Percentiles rank a stretch among this genome's conserved stretches.
Evolutionary conservation across 2,113 vertebrate species (phyloP).

Genomic region (Ammospiza nelsoni): DNA sequence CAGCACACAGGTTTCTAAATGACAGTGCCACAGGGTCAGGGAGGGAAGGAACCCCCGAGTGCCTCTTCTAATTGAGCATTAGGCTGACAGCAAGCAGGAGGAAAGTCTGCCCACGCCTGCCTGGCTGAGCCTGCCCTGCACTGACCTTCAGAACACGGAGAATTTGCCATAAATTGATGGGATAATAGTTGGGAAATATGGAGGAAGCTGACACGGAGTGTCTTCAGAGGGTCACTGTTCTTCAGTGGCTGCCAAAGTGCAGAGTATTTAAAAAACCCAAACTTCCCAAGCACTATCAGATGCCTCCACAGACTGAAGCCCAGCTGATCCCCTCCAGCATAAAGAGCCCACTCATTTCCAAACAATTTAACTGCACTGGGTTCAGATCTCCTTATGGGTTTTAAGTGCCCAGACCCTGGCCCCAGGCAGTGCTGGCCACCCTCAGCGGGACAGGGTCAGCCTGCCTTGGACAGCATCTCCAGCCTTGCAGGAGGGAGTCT

Average conservation of each 20-base stretch:
- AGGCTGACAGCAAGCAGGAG: neutral
- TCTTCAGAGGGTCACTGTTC: neutral
- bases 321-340: neutral
- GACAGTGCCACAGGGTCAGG: neutral
- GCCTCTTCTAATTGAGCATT: neutral
- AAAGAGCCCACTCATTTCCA: neutral
- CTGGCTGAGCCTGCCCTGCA: neutral
- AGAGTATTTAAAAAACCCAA: neutral
- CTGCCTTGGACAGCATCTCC: neutral
- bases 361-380: neutral
- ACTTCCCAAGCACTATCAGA: neutral
- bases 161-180: neutral
- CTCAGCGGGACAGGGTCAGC: neutral
- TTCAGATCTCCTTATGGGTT: neutral
- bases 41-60: neutral
- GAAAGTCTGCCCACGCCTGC: neutral
- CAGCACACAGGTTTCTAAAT: neutral
- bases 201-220: neutral
- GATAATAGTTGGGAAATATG: neutral
- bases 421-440: rapidly evolving
- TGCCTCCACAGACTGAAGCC: neutral
- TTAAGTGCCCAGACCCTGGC: neutral
- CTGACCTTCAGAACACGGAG: neutral
- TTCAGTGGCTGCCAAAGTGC: neutral
- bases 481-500: neutral